These are phyloP conservation scores for Timandra comae DNA, from an alignment of 2,888 invertebrate species.

Conservation along the genomic window DNA sequence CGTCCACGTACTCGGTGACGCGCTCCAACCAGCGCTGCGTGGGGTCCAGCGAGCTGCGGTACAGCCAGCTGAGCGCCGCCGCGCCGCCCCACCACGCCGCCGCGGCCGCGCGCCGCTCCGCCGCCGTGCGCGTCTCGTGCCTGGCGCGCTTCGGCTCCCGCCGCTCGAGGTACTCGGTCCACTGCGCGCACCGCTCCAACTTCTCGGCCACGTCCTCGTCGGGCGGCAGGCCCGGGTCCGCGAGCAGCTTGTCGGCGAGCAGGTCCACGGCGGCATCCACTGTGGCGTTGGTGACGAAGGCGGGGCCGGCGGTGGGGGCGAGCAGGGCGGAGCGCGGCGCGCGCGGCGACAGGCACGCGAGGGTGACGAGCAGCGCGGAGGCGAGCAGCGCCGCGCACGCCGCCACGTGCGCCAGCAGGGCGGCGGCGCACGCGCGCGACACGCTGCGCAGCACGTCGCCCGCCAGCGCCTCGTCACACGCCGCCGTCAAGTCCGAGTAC, in stretches of 20 bases:
- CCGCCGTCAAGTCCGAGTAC: conserved; percentile 84
- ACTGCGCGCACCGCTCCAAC: conserved; percentile 46
- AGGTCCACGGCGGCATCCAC: conserved; percentile 19
- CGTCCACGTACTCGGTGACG: conserved; percentile 40
- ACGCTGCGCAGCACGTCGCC: conserved; percentile 13
- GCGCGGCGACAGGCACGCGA: conserved; percentile 19
- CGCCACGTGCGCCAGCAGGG: conserved; percentile 24
- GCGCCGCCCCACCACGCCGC: conserved; percentile 49
- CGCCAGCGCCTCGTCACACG: conserved; percentile 52
- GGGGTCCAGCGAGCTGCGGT: conserved; percentile 52
- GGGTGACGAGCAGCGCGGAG: conserved; percentile 34
- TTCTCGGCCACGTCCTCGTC: conserved; percentile 12
- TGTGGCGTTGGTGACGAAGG: conserved; percentile 23
- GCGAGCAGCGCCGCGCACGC: conserved; percentile 19
- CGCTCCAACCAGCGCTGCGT: conserved; percentile 59
- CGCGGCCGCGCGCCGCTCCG: conserved; percentile 22
- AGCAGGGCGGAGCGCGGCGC: conserved; percentile 19
- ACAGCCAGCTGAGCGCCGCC: conserved; percentile 49
- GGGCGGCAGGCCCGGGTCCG: background rate
- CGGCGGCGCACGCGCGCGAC: conserved; percentile 20
- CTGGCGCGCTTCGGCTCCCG: conserved; percentile 25
- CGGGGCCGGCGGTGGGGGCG: conserved; percentile 14
- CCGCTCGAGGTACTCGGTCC: conserved; percentile 36
- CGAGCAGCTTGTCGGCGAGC: conserved; percentile 7
- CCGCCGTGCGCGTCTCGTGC: conserved; percentile 25